Evolutionary conservation across 2,113 vertebrate species (phyloP), one percentile per base, ranked within the genome.

Genomic region (Cyanoramphus novaezelandiae): DNA sequence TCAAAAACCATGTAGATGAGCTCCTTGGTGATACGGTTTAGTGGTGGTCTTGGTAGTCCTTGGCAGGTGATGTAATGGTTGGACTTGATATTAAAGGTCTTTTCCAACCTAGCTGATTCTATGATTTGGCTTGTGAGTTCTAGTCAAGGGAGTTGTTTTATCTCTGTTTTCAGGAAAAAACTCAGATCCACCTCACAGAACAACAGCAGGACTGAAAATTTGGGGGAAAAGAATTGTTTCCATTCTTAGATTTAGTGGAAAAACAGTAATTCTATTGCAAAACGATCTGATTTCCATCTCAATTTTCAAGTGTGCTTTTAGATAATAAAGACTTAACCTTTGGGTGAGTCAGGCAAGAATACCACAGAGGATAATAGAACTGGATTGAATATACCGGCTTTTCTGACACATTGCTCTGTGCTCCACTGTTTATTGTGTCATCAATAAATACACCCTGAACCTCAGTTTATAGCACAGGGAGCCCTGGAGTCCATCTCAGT

Each of bases 221-320:
- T 60, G 1, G 4, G 15, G 28, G 0, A 6, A 18, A 68, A 52
- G 49, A 39, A 10, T 1, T 11, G 6, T 47, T 79, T 63, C 28
- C 8, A 6, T 62, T 43, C 13, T 52, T 67, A 65, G 33, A 50
- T 52, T 53, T 69, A 39, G 10, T 49, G 21, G 75, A 33, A 78
- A 92, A 65, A 9, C 10, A 37, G 81, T 23, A n/a, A 88, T 23
- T 64, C 14, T 49, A 83, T 74, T 55, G 13, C 43, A 82, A 6
- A 82, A 74, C 17, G n/a, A 88, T 81, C 79, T 35, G 7, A 53
- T 64, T 77, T 90, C 64, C 46, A 86, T 64, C 39, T 79, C 25
- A 44, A 21, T 64, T 59, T 43, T 78, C 33, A 72, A 81, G 37
- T n/a, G 65, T 28, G 8, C 28, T 68, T 64, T 95, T 81, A 91